These are phyloP conservation scores for Drosophila littoralis DNA, from an alignment of 1,140 invertebrate species.

Conservation along the genomic window DNA sequence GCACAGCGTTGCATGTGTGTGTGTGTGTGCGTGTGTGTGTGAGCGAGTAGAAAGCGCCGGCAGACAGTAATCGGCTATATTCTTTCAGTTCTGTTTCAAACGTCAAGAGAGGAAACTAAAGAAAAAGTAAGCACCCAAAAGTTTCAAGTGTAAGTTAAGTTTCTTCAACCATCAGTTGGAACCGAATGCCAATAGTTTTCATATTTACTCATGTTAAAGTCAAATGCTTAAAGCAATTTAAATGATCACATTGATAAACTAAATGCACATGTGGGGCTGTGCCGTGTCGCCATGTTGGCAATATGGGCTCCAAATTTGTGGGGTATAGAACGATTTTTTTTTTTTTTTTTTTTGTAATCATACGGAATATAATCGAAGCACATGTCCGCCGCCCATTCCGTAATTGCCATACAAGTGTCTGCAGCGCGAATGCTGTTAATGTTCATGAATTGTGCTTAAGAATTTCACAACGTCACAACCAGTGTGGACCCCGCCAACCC, in stretches of 20 bases:
- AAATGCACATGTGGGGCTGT: slow-evolving; percentile 19
- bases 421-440: slow-evolving; percentile 2
- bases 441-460: not conserved
- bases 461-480: slow-evolving; percentile 7
- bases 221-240: not conserved
- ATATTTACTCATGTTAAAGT: not conserved
- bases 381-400: not conserved
- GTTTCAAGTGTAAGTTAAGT: slow-evolving; percentile 59
- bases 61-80: slow-evolving; percentile 36
- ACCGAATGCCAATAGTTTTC: not conserved
- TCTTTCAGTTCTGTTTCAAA: slow-evolving; percentile 68
- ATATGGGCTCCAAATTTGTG: slow-evolving; percentile 16
- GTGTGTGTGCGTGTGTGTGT: slow-evolving; percentile 33
- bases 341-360: not conserved
- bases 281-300: slow-evolving; percentile 67
- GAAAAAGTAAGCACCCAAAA: slow-evolving; percentile 27
- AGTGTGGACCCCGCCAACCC: slow-evolving; percentile 20
- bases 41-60: slow-evolving; percentile 57
- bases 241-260: not conserved
- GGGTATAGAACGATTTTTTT: not conserved
- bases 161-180: not conserved
- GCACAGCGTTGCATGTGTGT: slow-evolving; percentile 33
- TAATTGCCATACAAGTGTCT: not conserved
- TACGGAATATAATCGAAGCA: slow-evolving; percentile 3
- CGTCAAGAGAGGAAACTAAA: slow-evolving; percentile 52